Conservation (phyloP, 2,888 invertebrate genomes). For the Meliscaeva auricollis region DNA sequence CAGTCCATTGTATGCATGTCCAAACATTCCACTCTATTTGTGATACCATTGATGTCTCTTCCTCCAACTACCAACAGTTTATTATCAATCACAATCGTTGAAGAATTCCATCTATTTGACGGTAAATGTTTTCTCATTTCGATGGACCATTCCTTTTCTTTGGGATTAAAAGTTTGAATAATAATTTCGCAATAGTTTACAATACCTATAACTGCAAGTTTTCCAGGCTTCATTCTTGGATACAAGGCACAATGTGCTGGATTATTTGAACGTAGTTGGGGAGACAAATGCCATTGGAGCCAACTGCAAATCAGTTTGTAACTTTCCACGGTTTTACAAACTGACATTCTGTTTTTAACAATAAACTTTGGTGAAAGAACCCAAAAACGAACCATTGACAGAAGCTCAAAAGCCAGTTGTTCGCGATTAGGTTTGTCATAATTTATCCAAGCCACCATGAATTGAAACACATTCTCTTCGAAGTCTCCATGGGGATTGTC, state of each 20-base stretch:
- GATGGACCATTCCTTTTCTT: neutral
- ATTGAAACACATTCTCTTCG: neutral
- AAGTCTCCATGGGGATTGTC: neutral
- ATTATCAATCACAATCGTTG: neutral
- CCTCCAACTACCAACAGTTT: neutral
- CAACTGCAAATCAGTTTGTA: neutral
- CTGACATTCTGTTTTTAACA: neutral
- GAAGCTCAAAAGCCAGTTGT: neutral
- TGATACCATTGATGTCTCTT: too few relatives aligned
- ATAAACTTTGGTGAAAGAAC: neutral
- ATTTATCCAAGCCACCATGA: neutral
- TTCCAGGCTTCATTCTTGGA: neutral
- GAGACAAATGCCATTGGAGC: neutral
- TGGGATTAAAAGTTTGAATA: neutral
- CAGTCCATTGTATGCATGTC: neutral
- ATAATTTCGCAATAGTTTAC: accelerated
- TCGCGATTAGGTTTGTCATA: neutral
- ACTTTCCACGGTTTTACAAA: neutral
- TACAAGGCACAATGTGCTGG: neutral
- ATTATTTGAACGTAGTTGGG: neutral
- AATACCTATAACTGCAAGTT: neutral
- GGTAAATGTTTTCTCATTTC: neutral
- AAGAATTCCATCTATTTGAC: neutral
- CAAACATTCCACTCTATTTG: neutral
- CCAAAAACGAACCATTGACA: neutral